Base-by-base conservation (phyloP, 2,888 invertebrate genomes). In the Pinctada fucata region DNA sequence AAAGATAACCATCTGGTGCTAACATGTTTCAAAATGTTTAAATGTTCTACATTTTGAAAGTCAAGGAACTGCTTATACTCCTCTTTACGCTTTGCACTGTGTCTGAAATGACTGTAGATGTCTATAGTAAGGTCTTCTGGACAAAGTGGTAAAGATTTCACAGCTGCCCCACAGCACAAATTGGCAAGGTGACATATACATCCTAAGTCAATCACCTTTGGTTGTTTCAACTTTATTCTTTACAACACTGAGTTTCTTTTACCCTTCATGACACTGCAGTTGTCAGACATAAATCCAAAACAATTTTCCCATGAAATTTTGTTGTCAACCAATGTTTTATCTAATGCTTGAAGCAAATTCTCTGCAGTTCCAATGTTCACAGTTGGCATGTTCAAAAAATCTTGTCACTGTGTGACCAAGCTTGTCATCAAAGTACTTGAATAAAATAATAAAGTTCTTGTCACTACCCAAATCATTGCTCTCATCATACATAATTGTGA, bases 51-150 rank as follows among this genome's bases (percentile, higher is more conserved):
- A 5, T 81, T 69, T 5, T 69, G 63, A 49, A 81, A 81, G 3
- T 78, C 76, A n/a, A 67, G 66, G 69, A 81, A 81, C 31, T 75
- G 69, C 52, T 72, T 48, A 50, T 72, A 73, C 49, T 64, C 49
- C 63, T 81, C 78, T 51, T 67, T 78, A 13, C 81, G 58, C 52
- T 75, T 81, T 8, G 80, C 63, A 76, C 79, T 79, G 45, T 68
- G 68, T 68, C 10, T 68, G 68, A 68, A 68, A 68, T 68, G 68
- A 68, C 68, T 47, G 47, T 68, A 47, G 13, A 68, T 31, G 45
- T 68, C 68, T 31, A 68, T 16, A 13, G 4, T 68, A 31, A 68
- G 47, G 47, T 68, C 68, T 45, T 68, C 68, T 4, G 68, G 68
- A 47, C 68, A 45, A 3, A 68, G 3, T 45, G 68, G 10, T 47